phyloP scores from a whole-genome alignment of 2,888 invertebrate genomes.

The Hydrotaea cyrtoneurina region DNA sequence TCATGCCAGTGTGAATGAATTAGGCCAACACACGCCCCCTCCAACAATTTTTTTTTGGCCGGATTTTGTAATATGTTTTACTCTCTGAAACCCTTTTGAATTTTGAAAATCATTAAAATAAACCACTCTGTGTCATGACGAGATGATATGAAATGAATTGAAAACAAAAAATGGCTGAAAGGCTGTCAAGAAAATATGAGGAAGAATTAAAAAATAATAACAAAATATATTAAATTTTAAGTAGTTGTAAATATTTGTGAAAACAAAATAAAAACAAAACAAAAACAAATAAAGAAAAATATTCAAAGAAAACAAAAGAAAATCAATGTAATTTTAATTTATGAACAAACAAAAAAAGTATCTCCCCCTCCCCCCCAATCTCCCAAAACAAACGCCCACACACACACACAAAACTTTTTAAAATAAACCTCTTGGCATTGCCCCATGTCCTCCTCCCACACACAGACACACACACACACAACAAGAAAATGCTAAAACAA shows the following conservation, averaged over 20 bases:
- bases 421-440: neutral
- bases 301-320: conserved; percentile 45
- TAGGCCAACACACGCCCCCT: too few relatives aligned
- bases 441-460: neutral
- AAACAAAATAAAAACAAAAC: conserved; percentile 36
- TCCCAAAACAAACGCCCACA: neutral
- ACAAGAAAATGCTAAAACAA: neutral
- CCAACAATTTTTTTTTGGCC: neutral
- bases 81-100: neutral
- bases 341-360: conserved; percentile 1
- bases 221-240: conserved; percentile 33
- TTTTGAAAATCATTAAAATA: conserved; percentile 46
- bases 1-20: too few relatives aligned
- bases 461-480: neutral
- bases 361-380: too few relatives aligned
- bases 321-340: conserved; percentile 64
- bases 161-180: neutral
- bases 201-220: conserved; percentile 40
- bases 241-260: conserved; percentile 64
- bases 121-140: conserved; percentile 17
- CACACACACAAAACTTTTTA: neutral
- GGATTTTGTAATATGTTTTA: neutral
- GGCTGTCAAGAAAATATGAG: conserved; percentile 50
- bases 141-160: conserved; percentile 70
- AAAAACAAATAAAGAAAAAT: conserved; percentile 41